Percentiles rank a stretch among this genome's conserved stretches.
Conservation (phyloP, 2,888 invertebrate species). For the Cyrtodaria siliqua region DNA sequence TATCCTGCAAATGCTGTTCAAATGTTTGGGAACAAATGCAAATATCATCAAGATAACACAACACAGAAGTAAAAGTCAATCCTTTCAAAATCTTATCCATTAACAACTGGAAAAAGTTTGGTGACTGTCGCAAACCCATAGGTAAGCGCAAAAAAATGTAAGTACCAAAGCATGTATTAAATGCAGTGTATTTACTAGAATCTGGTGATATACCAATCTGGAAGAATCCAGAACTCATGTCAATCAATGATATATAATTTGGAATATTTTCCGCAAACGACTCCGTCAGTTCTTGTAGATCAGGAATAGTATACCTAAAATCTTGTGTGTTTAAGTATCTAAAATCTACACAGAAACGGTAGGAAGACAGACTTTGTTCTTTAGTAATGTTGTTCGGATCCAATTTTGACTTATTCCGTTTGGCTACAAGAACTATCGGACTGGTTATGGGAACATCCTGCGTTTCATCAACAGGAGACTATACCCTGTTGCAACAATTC, state of each 20-base stretch:
- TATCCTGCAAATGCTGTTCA: slow-evolving; percentile 37
- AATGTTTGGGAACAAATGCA: slow-evolving; percentile 44
- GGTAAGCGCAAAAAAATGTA: slow-evolving; percentile 54
- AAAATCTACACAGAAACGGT: slow-evolving; percentile 48
- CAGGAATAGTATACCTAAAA: slow-evolving; percentile 44
- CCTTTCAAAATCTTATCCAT: slow-evolving; percentile 55
- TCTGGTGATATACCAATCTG: slow-evolving; percentile 38
- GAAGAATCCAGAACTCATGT: slow-evolving; percentile 58
- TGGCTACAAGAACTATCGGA: slow-evolving; percentile 31
- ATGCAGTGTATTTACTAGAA: slow-evolving; percentile 46
- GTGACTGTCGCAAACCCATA: slow-evolving; percentile 50
- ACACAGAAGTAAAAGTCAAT: slow-evolving; percentile 41
- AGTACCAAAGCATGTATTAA: slow-evolving; percentile 55
- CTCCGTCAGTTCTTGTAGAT: slow-evolving; percentile 48
- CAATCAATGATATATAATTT: slow-evolving; percentile 46
- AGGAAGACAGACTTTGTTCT: slow-evolving; percentile 38
- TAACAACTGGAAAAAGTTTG: slow-evolving; percentile 57
- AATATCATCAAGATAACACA: slow-evolving; percentile 57
- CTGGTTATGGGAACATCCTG: slow-evolving; percentile 34
- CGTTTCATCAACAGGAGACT: slow-evolving; percentile 25
- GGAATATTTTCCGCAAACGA: slow-evolving; percentile 56
- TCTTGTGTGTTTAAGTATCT: slow-evolving; percentile 44
- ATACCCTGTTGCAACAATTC: slow-evolving; percentile 29
- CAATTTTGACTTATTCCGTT: slow-evolving; percentile 28
- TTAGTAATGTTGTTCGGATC: slow-evolving; percentile 23